Base-by-base conservation (phyloP, 2,888 invertebrate species). In the Sarcophaga variegata region DNA sequence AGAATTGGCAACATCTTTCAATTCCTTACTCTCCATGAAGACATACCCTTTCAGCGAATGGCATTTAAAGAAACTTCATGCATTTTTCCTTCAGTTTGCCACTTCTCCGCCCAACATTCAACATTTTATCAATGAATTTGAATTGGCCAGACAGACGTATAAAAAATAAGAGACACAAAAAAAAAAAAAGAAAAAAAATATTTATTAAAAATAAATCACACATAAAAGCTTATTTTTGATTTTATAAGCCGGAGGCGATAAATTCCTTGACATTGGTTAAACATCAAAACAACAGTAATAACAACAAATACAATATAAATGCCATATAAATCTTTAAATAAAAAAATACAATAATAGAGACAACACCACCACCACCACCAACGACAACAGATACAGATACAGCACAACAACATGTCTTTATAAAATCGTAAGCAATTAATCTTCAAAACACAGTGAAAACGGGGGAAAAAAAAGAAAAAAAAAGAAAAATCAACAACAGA, bases 231-330 rank as follows among this genome's bases (percentile, higher is more conserved):
- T 72, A 71, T 81, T 59, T 63, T 66, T 14, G 37, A 37, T 37
- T 27, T n/a, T 66, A 76, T 69, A 64, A 74, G 72, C 83, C 78
- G 11, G 72, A 84, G 87, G 87, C 87, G 84, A 87, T 84, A 87
- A 87, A 87, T 87, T 82, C 84, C 87, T 87, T 87, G 87, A 87
- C 87, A 87, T 87, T 87, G 87, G 81, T 81, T 75, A 78, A 86
- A 81, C 86, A 83, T 72, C 80, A 80, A 83, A 83, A 81, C 67
- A 74, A 64, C 63, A 80, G 63, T 25, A 80, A 84, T 76, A 78
- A 80, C 60, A 79, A 74, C 75, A 70, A 75, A 59, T 54, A 69
- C 25, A 22, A 37, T 45, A 82, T 27, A 45, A 72, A 72, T 72
- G 77, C 78, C 72, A 78, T 72, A 83, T 78, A 83, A 83, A 83